Percentiles rank a stretch among this genome's conserved stretches.
Conservation (phyloP, 1,140 invertebrate genomes). For the Lycorma delicatula region DNA sequence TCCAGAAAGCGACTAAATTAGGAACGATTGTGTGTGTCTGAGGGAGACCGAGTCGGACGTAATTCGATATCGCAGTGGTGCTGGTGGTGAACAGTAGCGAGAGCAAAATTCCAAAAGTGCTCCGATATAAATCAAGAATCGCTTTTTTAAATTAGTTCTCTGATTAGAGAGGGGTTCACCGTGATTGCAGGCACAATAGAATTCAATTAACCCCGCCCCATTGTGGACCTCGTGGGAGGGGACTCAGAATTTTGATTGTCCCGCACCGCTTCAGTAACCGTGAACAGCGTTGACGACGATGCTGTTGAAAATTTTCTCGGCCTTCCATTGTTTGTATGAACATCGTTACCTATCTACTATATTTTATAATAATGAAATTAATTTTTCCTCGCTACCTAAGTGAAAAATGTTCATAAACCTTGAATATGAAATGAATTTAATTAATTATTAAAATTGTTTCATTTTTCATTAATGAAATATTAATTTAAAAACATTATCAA, state of each 20-base stretch:
- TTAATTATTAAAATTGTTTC: too few relatives aligned
- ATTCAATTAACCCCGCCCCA: conserved; percentile 5
- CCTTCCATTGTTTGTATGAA: too few relatives aligned
- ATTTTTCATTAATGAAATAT: too few relatives aligned
- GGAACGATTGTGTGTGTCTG: not conserved
- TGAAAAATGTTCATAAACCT: too few relatives aligned
- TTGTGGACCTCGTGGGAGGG: conserved; percentile 1
- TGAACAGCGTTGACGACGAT: too few relatives aligned
- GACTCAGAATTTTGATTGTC: conserved; percentile 3
- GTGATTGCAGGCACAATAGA: conserved; percentile 3
- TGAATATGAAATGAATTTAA: too few relatives aligned
- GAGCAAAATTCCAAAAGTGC: conserved; percentile 2
- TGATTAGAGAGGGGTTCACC: conserved; percentile 5
- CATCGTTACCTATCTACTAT: too few relatives aligned
- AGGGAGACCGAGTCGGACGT: not conserved
- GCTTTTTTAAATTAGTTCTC: conserved; percentile 7
- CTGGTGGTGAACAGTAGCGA: not conserved
- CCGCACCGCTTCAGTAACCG: conserved; percentile 3
- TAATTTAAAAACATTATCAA: too few relatives aligned
- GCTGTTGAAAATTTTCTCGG: too few relatives aligned
- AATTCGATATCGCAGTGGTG: not conserved
- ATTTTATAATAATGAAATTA: too few relatives aligned
- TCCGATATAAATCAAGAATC: conserved; percentile 6
- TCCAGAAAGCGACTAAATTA: not conserved
- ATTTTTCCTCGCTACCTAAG: too few relatives aligned